These are phyloP conservation scores for Cheilosia vulpina DNA, from an alignment of 2,888 invertebrate species.

Conservation along the genomic window DNA sequence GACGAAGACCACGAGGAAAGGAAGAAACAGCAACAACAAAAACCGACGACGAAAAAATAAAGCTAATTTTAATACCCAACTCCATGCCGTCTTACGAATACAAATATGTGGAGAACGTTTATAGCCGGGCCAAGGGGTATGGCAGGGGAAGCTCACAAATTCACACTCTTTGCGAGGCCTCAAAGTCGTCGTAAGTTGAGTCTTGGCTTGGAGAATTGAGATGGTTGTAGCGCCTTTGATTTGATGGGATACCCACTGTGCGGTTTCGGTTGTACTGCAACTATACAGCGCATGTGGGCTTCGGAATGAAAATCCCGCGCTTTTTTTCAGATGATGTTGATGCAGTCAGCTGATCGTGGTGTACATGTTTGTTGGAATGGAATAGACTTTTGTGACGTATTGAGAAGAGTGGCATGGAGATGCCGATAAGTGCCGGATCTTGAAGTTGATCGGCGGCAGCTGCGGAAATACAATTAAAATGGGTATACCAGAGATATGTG, in stretches of 20 bases:
- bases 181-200: conserved; percentile 46
- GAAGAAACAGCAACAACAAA: conserved; percentile 26
- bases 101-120: background rate
- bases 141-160: conserved; percentile 3
- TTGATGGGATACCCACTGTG: conserved; percentile 39
- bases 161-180: conserved; percentile 47
- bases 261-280: conserved; percentile 15
- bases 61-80: conserved; percentile 41
- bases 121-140: too few species aligned
- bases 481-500: background rate
- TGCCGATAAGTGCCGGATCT: conserved; percentile 70
- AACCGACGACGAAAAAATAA: conserved; percentile 8
- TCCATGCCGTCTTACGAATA: conserved; percentile 44
- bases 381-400: conserved; percentile 55
- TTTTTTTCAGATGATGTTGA: conserved; percentile 58
- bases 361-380: conserved; percentile 19
- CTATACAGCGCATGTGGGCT: conserved; percentile 37
- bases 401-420: conserved; percentile 6
- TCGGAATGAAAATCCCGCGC: conserved; percentile 61
- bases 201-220: conserved; percentile 28
- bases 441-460: conserved; percentile 54
- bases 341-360: conserved; percentile 67
- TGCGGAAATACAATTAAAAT: conserved; percentile 27
- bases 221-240: conserved; percentile 38
- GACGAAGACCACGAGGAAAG: conserved; percentile 30